Conservation (phyloP, 2,113 vertebrate genomes). For the Malaclemys terrapin region DNA sequence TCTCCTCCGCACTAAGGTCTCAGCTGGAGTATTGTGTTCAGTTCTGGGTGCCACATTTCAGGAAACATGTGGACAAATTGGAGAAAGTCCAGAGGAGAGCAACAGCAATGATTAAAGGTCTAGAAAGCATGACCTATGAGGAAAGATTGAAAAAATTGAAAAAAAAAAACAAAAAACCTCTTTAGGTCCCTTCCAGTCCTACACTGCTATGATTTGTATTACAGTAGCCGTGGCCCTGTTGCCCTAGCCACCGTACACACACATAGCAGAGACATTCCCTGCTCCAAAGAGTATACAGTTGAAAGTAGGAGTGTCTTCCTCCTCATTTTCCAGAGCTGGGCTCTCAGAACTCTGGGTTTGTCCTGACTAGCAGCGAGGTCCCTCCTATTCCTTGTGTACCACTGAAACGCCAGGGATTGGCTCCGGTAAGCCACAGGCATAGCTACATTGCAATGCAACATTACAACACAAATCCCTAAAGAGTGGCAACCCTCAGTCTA, state of each 20-base stretch:
- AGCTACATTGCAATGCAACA: not conserved
- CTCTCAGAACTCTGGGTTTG: not conserved
- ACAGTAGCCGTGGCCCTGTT: fast-evolving
- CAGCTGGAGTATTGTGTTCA: no score
- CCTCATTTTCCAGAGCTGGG: not conserved
- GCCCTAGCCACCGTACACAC: not conserved
- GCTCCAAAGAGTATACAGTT: not conserved
- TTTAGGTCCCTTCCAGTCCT: not conserved
- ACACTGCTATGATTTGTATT: fast-evolving
- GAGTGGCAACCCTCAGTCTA: not conserved
- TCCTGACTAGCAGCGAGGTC: not conserved
- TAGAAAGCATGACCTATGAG: no score
- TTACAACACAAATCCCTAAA: not conserved
- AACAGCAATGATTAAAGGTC: no score
- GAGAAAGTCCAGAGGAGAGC: no score
- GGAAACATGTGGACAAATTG: no score
- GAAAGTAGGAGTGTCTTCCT: not conserved
- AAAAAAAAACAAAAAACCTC: not conserved
- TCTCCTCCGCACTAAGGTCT: no score
- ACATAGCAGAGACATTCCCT: not conserved
- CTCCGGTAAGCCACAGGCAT: not conserved
- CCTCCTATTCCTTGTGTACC: not conserved
- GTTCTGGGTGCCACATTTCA: no score
- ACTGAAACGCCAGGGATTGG: no score
- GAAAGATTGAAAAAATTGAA: no score